Base-by-base conservation (phyloP, 2,888 invertebrate genomes). In the Corbicula japonica region DNA sequence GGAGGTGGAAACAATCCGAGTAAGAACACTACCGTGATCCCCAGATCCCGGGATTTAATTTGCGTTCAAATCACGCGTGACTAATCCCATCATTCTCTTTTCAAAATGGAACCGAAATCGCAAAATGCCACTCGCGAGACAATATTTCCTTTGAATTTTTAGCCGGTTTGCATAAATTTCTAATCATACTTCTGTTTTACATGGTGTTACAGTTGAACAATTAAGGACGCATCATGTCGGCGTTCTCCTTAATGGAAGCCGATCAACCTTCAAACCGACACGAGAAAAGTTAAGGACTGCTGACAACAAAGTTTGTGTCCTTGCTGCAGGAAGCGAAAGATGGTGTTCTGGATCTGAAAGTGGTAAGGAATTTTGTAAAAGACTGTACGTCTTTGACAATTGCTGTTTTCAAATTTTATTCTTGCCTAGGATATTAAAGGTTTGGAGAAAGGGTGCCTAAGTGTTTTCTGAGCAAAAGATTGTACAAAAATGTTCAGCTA, bases 291-390 rank as follows among this genome's bases (percentile, higher is more conserved):
- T 95, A 98, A 74, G 98, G 98, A 58, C 95, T 98, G 87, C 95
- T 98, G 81, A 98, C 98, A 23, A 97, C 97, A 32, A 96, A 97
- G 91, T 98, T 98, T 94, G 98, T 98, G 30, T 95, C 96, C 71
- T 95, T 98, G 76, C 94, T 98, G 71, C 97, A 98, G 94, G 97
- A 97, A 94, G 97, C 98, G 5, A 96, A 96, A 92, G 97, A 97
- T 93, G 98, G 98, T 79, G 96, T 98, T 78, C 95, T 98, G 89
- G 98, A 98, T 95, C 95, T 98, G 89, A 98, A 98, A 96, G 95
- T 96, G 92, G 98, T 98, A 94, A 95, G 96, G 95, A 10, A 35
- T 6, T 18, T n/a, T n/a, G n/a, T n/a, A n/a, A n/a, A n/a, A n/a
- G n/a, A n/a, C n/a, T n/a, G n/a, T n/a, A n/a, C n/a, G n/a, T n/a